Conservation (phyloP, 2,888 invertebrate genomes). For the Hemithea aestivaria region DNA sequence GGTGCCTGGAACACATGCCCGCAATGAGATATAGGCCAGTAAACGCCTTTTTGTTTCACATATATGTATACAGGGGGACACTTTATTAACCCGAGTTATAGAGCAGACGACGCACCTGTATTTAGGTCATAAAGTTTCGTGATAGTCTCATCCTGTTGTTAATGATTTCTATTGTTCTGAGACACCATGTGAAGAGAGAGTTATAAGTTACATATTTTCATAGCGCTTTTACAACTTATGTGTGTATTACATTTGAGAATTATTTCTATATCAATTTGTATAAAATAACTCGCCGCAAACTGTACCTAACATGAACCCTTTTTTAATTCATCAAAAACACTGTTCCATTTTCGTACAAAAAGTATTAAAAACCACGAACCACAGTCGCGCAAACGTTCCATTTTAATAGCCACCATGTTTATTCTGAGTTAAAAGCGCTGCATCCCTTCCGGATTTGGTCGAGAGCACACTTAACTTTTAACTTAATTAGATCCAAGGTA, state of each 20-base stretch:
- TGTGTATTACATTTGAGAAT: no score
- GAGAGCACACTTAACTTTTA: conserved; percentile 32
- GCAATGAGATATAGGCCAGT: conserved; percentile 26
- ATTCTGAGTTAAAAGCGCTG: conserved; percentile 27
- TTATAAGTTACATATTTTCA: no score
- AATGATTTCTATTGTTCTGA: conserved; percentile 2
- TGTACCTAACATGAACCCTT: no score
- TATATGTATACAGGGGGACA: conserved; percentile 21
- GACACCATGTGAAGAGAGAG: no score
- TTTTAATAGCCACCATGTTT: conserved; percentile 23
- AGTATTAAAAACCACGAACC: conserved; percentile 1
- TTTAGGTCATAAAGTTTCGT: conserved; percentile 23
- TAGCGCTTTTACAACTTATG: no score
- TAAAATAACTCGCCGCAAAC: no score
- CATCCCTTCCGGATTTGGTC: conserved; percentile 27
- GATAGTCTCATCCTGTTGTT: conserved; percentile 19
- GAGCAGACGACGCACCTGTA: conserved; percentile 20
- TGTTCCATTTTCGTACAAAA: no score
- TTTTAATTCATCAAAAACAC: no score
- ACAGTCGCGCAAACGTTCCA: conserved; percentile 3
- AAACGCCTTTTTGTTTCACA: conserved; percentile 29
- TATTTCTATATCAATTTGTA: no score
- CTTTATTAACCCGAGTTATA: conserved; percentile 30
- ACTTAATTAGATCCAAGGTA: conserved; percentile 33
- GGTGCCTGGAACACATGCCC: conserved; percentile 29